phyloP scores from a whole-genome alignment of 2,113 vertebrate species.

The Eptesicus fuscus region DNA sequence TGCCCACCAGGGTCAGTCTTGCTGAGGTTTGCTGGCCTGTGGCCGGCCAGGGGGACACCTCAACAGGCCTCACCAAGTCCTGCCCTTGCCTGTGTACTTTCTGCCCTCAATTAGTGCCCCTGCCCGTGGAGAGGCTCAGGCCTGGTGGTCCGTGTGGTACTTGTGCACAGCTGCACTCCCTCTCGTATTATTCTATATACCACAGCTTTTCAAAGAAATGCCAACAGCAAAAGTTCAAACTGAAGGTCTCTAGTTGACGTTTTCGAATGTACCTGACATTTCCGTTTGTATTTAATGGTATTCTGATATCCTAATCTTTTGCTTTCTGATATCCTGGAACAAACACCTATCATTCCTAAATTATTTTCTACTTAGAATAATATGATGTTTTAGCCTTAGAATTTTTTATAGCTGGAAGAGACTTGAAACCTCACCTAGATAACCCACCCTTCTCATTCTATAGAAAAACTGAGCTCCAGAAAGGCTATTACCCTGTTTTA shows the following conservation, averaged over 20 bases:
- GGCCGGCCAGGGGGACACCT: not conserved
- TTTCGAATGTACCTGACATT: conserved; percentile 22
- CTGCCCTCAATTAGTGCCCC: not conserved
- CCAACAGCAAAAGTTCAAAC: conserved; percentile 1
- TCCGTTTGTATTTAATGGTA: conserved; percentile 4
- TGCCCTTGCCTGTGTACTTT: not conserved
- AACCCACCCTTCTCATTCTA: conserved; percentile 1
- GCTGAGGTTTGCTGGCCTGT: not conserved
- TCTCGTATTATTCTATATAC: not conserved
- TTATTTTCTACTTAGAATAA: conserved; percentile 21
- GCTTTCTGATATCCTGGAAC: conserved; percentile 3
- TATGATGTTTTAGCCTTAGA: not conserved
- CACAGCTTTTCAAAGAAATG: conserved; percentile 28
- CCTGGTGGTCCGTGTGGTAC: rapidly evolving
- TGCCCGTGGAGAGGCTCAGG: not conserved
- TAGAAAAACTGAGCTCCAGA: not conserved
- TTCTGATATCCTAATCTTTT: conserved; percentile 38
- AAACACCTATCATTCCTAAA: not conserved
- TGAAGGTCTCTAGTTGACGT: not conserved
- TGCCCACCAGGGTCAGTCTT: not conserved
- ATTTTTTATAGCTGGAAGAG: conserved; percentile 30
- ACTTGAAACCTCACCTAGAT: not conserved
- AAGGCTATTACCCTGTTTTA: conserved; percentile 15
- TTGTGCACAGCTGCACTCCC: not conserved
- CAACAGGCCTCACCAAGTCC: not conserved